Conservation (phyloP, 2,113 vertebrate genomes). For the Takifugu bimaculatus region DNA sequence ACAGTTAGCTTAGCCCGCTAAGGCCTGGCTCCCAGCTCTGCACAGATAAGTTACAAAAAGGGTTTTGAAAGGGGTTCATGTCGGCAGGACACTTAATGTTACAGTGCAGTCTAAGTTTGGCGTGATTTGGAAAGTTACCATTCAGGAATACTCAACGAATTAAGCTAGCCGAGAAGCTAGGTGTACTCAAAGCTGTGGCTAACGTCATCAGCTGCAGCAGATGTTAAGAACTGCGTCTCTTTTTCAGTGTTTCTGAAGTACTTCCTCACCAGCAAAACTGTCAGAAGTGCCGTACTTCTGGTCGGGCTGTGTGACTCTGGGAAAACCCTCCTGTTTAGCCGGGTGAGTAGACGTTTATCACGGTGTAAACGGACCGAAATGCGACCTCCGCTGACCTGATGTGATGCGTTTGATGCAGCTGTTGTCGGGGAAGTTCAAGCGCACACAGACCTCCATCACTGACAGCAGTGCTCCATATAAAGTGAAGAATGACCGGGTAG, state of each 20-base stretch:
- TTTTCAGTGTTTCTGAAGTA: conserved; percentile 71
- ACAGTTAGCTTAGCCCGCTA: background rate
- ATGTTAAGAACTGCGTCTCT: background rate
- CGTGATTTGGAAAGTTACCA: background rate
- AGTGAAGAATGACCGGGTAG: conserved; percentile 77
- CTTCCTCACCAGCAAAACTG: conserved; percentile 69
- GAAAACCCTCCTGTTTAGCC: conserved; percentile 75
- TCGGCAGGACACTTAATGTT: background rate
- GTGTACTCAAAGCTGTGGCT: background rate
- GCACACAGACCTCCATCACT: conserved; percentile 89
- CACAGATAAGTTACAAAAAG: background rate
- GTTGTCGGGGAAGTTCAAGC: conserved; percentile 80
- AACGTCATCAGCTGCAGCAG: conserved; percentile 1
- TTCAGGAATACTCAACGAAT: background rate
- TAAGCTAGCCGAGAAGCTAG: conserved; percentile 13
- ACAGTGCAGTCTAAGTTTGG: too few species aligned
- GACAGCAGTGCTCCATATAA: conserved; percentile 84
- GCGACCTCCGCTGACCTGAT: background rate
- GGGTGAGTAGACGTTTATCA: conserved; percentile 51
- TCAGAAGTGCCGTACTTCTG: conserved; percentile 67
- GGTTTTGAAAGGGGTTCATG: background rate
- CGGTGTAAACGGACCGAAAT: too few species aligned
- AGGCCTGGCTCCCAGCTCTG: background rate
- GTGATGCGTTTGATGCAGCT: conserved; percentile 67
- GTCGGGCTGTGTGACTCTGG: conserved; percentile 76